These are phyloP conservation scores for Erythrolamprus reginae DNA, from an alignment of 2,113 vertebrate genomes.

Conservation along the genomic window DNA sequence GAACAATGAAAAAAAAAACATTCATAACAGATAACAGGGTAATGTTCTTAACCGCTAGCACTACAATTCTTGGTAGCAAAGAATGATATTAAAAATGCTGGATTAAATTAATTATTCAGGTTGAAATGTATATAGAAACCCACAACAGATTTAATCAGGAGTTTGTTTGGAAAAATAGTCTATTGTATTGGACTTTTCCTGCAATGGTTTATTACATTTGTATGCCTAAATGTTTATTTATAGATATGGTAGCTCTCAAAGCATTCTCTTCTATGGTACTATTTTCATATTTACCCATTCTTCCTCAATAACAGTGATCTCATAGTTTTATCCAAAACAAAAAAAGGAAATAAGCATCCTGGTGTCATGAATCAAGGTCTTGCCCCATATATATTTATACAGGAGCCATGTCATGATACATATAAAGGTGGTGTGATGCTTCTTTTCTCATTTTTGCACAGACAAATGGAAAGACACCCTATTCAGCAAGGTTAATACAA, in stretches of 20 bases:
- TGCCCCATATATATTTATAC: neutral
- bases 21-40: neutral
- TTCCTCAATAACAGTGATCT: neutral
- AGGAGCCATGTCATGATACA: neutral
- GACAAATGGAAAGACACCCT: neutral
- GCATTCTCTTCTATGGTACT: neutral
- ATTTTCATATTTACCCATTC: neutral
- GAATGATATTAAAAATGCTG: neutral
- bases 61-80: neutral
- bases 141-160: neutral
- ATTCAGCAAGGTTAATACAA: neutral
- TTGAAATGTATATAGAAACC: neutral
- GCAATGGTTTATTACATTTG: neutral
- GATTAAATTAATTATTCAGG: neutral
- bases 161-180: neutral
- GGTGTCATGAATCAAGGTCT: neutral
- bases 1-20: slow-evolving; percentile 15
- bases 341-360: neutral
- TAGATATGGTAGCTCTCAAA: neutral
- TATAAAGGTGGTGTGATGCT: neutral
- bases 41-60: neutral
- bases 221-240: neutral
- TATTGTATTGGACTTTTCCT: neutral
- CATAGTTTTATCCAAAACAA: neutral
- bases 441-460: neutral